phyloP scores from a whole-genome alignment of 92 coral and sea anemone species.

The Siderastrea siderea region DNA sequence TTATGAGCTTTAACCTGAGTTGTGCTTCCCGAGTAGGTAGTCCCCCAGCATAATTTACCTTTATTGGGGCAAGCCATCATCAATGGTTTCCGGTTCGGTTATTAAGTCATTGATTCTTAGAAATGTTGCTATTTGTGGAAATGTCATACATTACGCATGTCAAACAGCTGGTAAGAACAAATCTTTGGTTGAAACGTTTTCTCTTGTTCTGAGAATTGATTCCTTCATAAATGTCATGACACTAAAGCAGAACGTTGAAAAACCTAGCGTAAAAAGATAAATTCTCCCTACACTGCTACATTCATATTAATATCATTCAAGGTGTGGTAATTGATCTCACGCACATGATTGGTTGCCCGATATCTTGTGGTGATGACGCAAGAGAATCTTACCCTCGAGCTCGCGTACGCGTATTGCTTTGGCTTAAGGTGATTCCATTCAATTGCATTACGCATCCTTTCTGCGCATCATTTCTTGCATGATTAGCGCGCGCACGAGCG shows the following conservation, averaged over 20 bases:
- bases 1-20: too few relatives aligned
- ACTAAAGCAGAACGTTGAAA: not conserved
- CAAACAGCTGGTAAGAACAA: not conserved
- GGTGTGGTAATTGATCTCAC: not conserved
- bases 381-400: not conserved
- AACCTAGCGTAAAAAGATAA: not conserved
- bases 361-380: not conserved
- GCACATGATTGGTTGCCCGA: not conserved
- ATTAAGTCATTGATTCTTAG: not conserved
- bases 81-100: too few relatives aligned
- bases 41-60: too few relatives aligned
- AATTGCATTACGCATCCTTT: too few relatives aligned
- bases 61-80: too few relatives aligned
- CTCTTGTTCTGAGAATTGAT: conserved; percentile 4
- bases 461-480: too few relatives aligned
- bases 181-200: conserved; percentile 15
- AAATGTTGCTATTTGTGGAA: conserved; percentile 7
- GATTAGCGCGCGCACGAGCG: too few relatives aligned
- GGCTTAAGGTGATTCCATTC: too few relatives aligned
- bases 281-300: not conserved
- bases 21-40: too few relatives aligned
- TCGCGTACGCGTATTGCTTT: too few relatives aligned
- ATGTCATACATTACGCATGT: not conserved
- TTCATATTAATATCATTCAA: not conserved
- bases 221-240: not conserved